Evolutionary conservation across 2,113 vertebrate genomes (phyloP).

Genomic region (Climacteris rufus): DNA sequence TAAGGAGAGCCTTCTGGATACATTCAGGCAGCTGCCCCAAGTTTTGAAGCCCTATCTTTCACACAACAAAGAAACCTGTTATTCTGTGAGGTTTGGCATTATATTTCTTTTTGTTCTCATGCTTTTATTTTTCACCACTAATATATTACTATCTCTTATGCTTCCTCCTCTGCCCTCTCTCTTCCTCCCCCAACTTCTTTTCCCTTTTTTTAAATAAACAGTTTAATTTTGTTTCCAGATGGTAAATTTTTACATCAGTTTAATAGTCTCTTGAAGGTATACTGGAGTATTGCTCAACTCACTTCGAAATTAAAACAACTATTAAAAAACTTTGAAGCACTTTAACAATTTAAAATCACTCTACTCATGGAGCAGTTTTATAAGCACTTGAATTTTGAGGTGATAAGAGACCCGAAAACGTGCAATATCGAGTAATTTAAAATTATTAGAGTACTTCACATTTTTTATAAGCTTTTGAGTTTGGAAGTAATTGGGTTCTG

Average conservation of each 20-base stretch:
- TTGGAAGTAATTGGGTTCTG: slow-evolving; percentile 55
- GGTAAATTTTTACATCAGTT: slow-evolving; percentile 58
- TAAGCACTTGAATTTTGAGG: slow-evolving; percentile 77
- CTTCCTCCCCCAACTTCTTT: not conserved
- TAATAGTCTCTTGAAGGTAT: slow-evolving; percentile 71
- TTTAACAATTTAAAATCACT: slow-evolving; percentile 77
- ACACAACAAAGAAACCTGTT: not conserved
- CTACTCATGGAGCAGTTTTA: slow-evolving; percentile 69
- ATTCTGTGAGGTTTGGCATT: not conserved
- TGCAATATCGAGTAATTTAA: slow-evolving; percentile 72
- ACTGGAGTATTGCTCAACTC: slow-evolving; percentile 67
- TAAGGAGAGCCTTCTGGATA: not conserved
- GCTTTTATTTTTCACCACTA: not conserved
- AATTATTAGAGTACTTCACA: slow-evolving; percentile 75
- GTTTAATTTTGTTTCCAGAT: slow-evolving; percentile 66
- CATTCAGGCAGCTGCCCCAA: not conserved
- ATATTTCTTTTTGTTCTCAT: not conserved
- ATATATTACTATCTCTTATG: not conserved
- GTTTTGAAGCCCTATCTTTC: not conserved
- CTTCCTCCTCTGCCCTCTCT: not conserved
- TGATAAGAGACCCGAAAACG: slow-evolving; percentile 77
- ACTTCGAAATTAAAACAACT: slow-evolving; percentile 75
- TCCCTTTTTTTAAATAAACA: not conserved
- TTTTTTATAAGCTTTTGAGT: slow-evolving; percentile 74
- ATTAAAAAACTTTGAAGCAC: slow-evolving; percentile 76